Evolutionary conservation across 2,888 invertebrate genomes (phyloP), one percentile per base, ranked within the genome.

Genomic region (Parascotia fuliginaria): DNA sequence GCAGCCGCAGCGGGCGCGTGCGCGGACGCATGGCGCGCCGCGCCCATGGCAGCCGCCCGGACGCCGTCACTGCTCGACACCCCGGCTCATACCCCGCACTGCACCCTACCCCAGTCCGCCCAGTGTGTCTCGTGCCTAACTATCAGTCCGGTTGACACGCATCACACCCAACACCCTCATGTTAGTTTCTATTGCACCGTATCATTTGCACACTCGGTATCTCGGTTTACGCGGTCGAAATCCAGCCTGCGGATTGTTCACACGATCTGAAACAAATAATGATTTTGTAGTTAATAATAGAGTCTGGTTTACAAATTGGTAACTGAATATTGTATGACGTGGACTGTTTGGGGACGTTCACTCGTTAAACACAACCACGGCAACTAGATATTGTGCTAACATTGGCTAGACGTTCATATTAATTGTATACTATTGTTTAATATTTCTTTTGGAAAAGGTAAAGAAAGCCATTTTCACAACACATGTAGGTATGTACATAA

Each of bases 1-100:
- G 92, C 90, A 92, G 87, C 86, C 88, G 87, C 89, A 88, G 86
- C 80, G 88, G 87, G 87, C 88, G 87, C 87, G 88, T 82, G 87
- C 89, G 89, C 88, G 81, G 81, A 73, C 83, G 84, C 90, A 90
- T 87, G 85, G 83, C 88, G 88, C 92, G 90, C 92, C 90, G 89
- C 91, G 90, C 88, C 90, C 90, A 89, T 89, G 84, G 89, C 89
- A 84, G 84, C 85, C 89, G 87, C 86, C 81, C 84, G 85, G 85
- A 77, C 87, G 89, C 90, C 91, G 91, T 91, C 89, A 89, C 89
- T 87, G 88, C 88, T 79, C 87, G 75, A 73, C 79, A 73, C 79
- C 72, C 70, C 67, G 65, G 56, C 76, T 72, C 88, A 85, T 83
- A 63, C 79, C 86, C 77, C 82, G 74, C 81, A 65, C 71, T 54